Evolutionary conservation across 2,797 vertebrate species (phyloP).

Genomic region (Squalus acanthias): DNA sequence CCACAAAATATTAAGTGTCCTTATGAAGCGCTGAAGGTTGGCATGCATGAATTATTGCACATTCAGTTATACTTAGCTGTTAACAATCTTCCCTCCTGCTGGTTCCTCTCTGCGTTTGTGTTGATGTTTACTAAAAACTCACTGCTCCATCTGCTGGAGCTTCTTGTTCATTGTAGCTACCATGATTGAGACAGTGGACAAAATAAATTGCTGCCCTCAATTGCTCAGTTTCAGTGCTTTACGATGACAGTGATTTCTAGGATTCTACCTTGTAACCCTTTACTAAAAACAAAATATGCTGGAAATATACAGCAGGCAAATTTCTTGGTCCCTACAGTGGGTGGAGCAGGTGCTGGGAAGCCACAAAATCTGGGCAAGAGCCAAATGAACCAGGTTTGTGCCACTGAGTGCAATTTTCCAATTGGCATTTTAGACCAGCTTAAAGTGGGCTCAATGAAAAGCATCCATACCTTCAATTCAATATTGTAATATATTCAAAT

Average conservation of each 20-base stretch:
- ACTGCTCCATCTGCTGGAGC: neutral
- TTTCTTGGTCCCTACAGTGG: neutral
- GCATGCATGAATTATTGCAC: neutral
- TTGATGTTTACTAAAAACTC: neutral
- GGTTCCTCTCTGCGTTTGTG: neutral
- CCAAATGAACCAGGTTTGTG: neutral
- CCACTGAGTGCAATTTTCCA: neutral
- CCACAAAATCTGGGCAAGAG: neutral
- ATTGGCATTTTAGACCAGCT: neutral
- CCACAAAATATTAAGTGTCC: neutral
- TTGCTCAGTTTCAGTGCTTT: neutral
- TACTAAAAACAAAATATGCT: neutral
- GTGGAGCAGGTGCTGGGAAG: neutral
- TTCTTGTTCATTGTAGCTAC: neutral
- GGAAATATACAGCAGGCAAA: neutral
- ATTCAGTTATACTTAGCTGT: neutral
- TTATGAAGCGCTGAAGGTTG: neutral
- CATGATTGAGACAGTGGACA: neutral
- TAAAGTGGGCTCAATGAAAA: neutral
- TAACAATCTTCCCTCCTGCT: neutral
- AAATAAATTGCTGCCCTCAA: neutral
- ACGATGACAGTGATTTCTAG: neutral
- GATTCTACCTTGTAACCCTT: neutral
- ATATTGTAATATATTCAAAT: neutral
- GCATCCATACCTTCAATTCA: neutral